Evolutionary conservation across 2,797 vertebrate genomes (phyloP).

Genomic region (Acanthis flammea): DNA sequence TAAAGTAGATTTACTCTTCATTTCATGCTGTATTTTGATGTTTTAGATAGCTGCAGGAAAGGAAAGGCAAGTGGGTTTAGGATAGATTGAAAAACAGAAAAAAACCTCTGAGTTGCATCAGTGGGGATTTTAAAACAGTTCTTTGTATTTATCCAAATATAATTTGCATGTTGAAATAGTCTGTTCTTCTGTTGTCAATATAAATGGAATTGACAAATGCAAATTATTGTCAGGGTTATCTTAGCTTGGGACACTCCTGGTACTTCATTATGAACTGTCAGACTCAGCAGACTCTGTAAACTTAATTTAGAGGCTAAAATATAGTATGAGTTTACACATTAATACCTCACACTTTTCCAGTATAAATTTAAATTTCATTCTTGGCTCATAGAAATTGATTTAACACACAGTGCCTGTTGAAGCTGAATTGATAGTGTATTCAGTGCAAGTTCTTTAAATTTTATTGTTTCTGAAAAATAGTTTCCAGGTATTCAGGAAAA

Average conservation of each 20-base stretch:
- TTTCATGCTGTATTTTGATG: neutral
- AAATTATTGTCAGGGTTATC: neutral
- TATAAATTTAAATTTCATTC: conserved; percentile 32
- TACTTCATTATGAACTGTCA: neutral
- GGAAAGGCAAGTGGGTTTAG: neutral
- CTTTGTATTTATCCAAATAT: neutral
- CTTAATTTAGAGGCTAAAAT: conserved; percentile 22
- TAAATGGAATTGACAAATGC: conserved; percentile 17
- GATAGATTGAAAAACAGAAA: neutral
- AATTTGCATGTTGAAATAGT: neutral
- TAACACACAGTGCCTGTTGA: neutral
- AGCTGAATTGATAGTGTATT: neutral
- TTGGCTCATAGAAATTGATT: neutral
- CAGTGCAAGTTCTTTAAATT: neutral
- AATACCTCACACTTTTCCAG: neutral
- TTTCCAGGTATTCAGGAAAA: neutral
- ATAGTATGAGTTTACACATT: neutral
- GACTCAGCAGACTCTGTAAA: neutral
- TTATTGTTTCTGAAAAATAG: neutral
- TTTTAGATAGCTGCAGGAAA: neutral
- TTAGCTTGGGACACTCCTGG: neutral
- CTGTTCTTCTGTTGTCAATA: conserved; percentile 9
- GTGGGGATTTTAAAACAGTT: neutral
- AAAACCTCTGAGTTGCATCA: rapidly evolving
- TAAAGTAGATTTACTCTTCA: neutral